These are phyloP conservation scores for Ochropleura plecta DNA, from an alignment of 2,888 invertebrate genomes.

Conservation along the genomic window DNA sequence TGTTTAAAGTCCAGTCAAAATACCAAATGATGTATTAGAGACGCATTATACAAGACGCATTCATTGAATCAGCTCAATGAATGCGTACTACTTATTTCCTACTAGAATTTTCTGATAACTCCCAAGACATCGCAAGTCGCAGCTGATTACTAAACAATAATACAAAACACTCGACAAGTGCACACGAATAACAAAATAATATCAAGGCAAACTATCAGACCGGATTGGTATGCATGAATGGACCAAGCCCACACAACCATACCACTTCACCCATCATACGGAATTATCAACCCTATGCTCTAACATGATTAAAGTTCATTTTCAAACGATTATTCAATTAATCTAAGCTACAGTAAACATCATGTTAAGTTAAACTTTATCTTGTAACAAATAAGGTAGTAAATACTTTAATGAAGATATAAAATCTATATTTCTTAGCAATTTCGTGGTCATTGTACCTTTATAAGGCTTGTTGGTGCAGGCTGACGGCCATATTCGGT, in stretches of 20 bases:
- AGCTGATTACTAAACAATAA: constrained; percentile 63
- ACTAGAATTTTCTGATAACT: not conserved
- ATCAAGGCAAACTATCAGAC: constrained; percentile 67
- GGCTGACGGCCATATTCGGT: constrained; percentile 48
- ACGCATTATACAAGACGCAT: not conserved
- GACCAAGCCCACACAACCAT: constrained; percentile 51
- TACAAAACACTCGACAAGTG: constrained; percentile 60
- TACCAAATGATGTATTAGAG: not conserved
- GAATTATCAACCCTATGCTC: not conserved
- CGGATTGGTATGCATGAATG: constrained; percentile 68
- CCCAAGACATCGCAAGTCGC: constrained; percentile 23
- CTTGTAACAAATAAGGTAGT: not conserved
- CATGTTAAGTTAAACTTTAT: constrained; percentile 28
- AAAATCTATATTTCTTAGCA: constrained; percentile 30
- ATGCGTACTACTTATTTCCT: not conserved
- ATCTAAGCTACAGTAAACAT: constrained; percentile 12
- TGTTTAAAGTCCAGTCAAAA: not conserved
- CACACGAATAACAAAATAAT: constrained; percentile 63
- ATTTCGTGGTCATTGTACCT: constrained; percentile 67
- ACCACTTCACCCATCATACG: constrained; percentile 4
- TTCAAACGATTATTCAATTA: not conserved
- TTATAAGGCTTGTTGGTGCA: constrained; percentile 57
- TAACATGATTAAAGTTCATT: not conserved
- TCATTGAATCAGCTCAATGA: no score
- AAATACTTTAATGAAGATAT: constrained; percentile 5